Base-by-base conservation (phyloP, 2,888 invertebrate genomes). In the Globia sparganii region DNA sequence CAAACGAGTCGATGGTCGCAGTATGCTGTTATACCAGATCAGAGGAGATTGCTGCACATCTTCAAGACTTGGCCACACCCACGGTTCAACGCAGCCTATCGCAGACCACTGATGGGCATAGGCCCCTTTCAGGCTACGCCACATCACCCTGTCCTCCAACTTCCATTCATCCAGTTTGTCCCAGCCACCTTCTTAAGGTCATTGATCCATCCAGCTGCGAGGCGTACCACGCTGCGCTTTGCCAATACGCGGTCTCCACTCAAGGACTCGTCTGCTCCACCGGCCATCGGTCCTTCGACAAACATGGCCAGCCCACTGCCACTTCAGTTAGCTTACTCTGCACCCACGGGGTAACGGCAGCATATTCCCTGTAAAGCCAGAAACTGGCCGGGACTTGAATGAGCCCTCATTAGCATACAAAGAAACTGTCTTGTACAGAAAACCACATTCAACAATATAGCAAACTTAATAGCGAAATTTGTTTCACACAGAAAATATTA, bases 401-500 rank as follows among this genome's bases (percentile, higher is more conserved):
- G 15, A 66, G 4, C 8, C 11, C 46, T 49, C 25, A 65, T 59
- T 81, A 53, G n/a, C 15, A 65, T 43, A 11, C 49, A 53, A 59
- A 43, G 34, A 43, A 75, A 59, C 31, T 37, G 28, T 34, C 4
- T 65, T 28, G 15, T 13, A 66, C 28, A 65, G 8, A 49, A 59
- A 43, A 61, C 5, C n/a, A 61, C 31, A 31, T 58, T 75, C 37
- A 81, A 37, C 28, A 61, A 49, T 46, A 25, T 46, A 66, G 15
- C 15, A 53, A 62, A 81, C 15, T 34, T 46, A 25, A 34, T 49
- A 64, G 53, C 25, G 21, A 56, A 77, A 56, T 80, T 64, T 31
- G n/a, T 56, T 80, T 71, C 43, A 72, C 40, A 40, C 56, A 18
- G 49, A 80, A 80, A 73, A 67, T 75, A 62, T 67, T 81, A 56